Percentiles rank a stretch among this genome's conserved stretches.
These are phyloP conservation scores for Morbakka virulenta DNA, from an alignment of 30 jellyfish, hydroid and myxozoan genomes.

Conservation along the genomic window DNA sequence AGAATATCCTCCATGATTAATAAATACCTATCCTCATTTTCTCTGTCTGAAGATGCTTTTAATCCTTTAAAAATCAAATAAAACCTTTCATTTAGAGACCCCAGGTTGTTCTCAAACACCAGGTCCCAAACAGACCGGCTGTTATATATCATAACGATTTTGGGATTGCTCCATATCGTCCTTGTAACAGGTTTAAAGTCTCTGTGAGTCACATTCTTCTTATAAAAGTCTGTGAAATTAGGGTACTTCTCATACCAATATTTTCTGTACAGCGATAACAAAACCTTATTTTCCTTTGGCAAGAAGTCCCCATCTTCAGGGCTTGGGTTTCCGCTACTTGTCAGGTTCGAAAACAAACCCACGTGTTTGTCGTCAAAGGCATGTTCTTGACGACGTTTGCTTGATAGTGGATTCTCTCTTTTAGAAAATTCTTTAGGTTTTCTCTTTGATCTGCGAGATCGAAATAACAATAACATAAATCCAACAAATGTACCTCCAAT, in stretches of 20 bases:
- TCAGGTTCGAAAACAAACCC: neutral
- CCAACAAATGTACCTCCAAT: neutral
- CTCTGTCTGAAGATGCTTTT: slow-evolving; percentile 47
- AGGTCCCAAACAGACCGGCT: slow-evolving; percentile 73
- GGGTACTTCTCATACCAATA: slow-evolving; percentile 51
- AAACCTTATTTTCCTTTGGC: slow-evolving; percentile 15
- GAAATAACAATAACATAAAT: neutral
- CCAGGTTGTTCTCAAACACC: slow-evolving; percentile 59
- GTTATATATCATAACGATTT: slow-evolving; percentile 49
- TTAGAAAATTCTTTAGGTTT: too few relatives aligned
- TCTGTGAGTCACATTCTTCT: slow-evolving; percentile 4
- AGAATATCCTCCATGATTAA: slow-evolving; percentile 59
- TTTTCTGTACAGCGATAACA: slow-evolving; percentile 15
- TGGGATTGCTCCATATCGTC: slow-evolving; percentile 38
- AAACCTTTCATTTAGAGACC: slow-evolving; percentile 64
- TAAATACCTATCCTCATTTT: slow-evolving; percentile 27
- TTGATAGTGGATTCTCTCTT: neutral
- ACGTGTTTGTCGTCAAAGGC: neutral
- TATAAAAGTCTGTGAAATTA: neutral
- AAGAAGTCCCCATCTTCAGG: neutral
- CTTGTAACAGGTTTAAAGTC: slow-evolving; percentile 74
- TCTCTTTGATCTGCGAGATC: too few relatives aligned
- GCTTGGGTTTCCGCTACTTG: neutral
- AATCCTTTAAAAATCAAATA: slow-evolving; percentile 71
- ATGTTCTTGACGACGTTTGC: neutral